Percentiles rank a stretch among this genome's conserved stretches.
Conservation (phyloP, 2,888 invertebrate genomes). For the Lycia hirtaria region DNA sequence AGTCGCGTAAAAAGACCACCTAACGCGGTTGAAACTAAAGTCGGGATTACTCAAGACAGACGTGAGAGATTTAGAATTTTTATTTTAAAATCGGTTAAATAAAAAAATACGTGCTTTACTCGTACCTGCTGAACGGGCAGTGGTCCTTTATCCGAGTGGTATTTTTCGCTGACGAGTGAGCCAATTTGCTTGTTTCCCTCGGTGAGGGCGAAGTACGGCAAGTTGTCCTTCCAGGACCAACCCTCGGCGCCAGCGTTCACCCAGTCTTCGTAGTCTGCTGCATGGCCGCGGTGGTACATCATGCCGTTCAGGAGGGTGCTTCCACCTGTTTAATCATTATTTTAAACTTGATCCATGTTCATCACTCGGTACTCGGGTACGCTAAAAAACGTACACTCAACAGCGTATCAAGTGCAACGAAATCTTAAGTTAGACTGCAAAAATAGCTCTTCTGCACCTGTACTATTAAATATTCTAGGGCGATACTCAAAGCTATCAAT, state of each 20-base stretch:
- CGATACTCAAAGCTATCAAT: too few relatives aligned
- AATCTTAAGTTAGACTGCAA: too few relatives aligned
- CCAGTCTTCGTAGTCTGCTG: slow-evolving; percentile 90
- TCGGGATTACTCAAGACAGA: too few relatives aligned
- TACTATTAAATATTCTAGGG: too few relatives aligned
- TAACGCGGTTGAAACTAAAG: too few relatives aligned
- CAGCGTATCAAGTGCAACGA: too few relatives aligned
- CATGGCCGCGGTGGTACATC: slow-evolving; percentile 91
- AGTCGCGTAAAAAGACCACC: too few relatives aligned
- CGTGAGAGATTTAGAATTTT: too few relatives aligned
- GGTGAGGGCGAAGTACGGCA: slow-evolving; percentile 87
- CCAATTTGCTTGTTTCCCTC: slow-evolving; percentile 87
- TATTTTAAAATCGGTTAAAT: too few relatives aligned
- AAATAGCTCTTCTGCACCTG: too few relatives aligned
- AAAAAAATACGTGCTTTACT: too few relatives aligned
- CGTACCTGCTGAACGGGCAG: slow-evolving; percentile 80
- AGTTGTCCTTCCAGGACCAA: slow-evolving; percentile 89
- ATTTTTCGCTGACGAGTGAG: slow-evolving; percentile 76
- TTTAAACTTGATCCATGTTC: not conserved
- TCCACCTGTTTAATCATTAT: slow-evolving; percentile 85
- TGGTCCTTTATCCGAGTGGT: slow-evolving; percentile 85
- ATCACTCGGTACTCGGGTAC: not conserved
- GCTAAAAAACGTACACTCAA: not conserved
- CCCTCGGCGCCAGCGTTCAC: slow-evolving; percentile 87
- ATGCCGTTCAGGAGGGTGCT: slow-evolving; percentile 90